Base-by-base conservation (phyloP, 2,113 vertebrate genomes). In the Megaleporinus macrocephalus region DNA sequence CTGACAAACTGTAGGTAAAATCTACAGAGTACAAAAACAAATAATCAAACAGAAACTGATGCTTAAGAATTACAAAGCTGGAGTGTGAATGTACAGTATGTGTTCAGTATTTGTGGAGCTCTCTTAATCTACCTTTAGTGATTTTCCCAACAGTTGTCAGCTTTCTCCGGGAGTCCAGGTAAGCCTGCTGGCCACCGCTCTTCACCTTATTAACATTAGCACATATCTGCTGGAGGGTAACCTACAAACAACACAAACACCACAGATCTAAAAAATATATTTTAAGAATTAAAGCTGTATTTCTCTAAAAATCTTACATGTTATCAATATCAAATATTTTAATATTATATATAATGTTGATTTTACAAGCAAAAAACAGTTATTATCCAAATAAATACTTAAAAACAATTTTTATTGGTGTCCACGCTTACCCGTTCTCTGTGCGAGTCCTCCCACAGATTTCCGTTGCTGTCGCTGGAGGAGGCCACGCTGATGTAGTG, bases 401-500 rank as follows among this genome's bases (percentile, higher is more conserved):
- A n/a, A 1, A 72, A 15, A 0, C 0, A 47, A 6, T 36, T 12
- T 30, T 14, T 20, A n/a, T 27, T 18, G 13, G 24, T 72, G 53
- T 2, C 53, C 22, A n/a, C 18, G 24, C 91, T 91, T 81, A 94
- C 94, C 76, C 90, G 89, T 51, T 94, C 91, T 20, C 89, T 82
- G 73, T 92, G 91, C 0, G 92, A 86, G 65, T 94, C 93, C 81
- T 94, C 93, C 93, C 92, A 95, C 55, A 92, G 68, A 83, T 94
- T 94, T 0, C 93, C 93, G 7, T 94, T 94, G 86, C 95, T 95
- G 88, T 97, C 96, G 24, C 96, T 96, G 4, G 95, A 98, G 7
- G 96, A 96, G 0, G 94, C 88, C 12, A 94, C 82, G 49, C 96
- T 96, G 87, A 95, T 90, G 70, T 94, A 95, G 73, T 94, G 96